These are phyloP conservation scores for Choristoneura rosaceana DNA, from an alignment of 2,888 invertebrate species.

Conservation along the genomic window DNA sequence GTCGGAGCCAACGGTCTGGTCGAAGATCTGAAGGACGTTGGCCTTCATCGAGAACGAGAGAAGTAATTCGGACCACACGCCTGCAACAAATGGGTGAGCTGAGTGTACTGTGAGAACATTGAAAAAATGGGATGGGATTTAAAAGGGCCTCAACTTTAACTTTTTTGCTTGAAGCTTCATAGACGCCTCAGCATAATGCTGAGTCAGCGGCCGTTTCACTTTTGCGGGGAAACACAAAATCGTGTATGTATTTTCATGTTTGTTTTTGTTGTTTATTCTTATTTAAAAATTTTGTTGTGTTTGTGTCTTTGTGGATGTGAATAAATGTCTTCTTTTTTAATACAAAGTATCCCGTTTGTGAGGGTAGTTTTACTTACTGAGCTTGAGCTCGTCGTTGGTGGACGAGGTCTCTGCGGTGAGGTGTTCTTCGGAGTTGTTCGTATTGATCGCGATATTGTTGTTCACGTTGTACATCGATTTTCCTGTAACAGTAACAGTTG, in stretches of 20 bases:
- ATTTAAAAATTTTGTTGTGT: too few species aligned
- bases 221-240: too few species aligned
- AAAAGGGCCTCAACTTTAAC: too few species aligned
- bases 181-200: too few species aligned
- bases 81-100: slow-evolving; percentile 61
- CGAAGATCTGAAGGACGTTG: slow-evolving; percentile 92
- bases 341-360: too few species aligned
- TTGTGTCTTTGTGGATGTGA: too few species aligned
- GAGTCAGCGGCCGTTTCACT: too few species aligned
- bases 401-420: slow-evolving; percentile 82
- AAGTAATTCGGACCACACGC: slow-evolving; percentile 87
- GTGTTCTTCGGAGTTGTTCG: slow-evolving; percentile 85
- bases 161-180: too few species aligned
- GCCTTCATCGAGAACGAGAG: slow-evolving; percentile 92
- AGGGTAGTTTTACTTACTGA: slow-evolving; percentile 62
- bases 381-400: slow-evolving; percentile 80
- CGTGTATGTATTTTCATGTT: too few species aligned
- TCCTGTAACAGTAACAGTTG: slow-evolving; percentile 55
- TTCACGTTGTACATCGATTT: slow-evolving; percentile 83
- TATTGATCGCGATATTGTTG: slow-evolving; percentile 79
- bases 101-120: background rate
- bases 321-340: too few species aligned
- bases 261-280: too few species aligned
- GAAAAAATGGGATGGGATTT: background rate
- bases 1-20: slow-evolving; percentile 92